Percentiles rank a stretch among this genome's conserved stretches.
Conservation (phyloP, 2,797 vertebrate genomes). For the Pampus argenteus region DNA sequence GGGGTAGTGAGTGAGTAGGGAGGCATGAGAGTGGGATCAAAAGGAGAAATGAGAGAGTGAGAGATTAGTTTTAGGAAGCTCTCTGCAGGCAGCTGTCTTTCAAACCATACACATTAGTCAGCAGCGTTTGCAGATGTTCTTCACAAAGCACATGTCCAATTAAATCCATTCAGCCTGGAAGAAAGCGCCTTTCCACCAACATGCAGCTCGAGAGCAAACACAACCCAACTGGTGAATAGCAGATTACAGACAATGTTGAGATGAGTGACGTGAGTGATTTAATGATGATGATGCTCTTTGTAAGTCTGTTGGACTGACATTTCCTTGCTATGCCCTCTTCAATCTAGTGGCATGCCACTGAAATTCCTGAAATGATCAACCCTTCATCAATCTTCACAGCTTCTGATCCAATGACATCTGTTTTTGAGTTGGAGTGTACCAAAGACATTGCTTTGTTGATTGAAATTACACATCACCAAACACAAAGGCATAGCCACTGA, state of each 20-base stretch:
- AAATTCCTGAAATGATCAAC: constrained; percentile 34
- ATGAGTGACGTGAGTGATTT: constrained; percentile 52
- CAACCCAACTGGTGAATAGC: constrained; percentile 53
- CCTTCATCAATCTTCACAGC: constrained; percentile 10
- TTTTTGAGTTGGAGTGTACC: constrained; percentile 25
- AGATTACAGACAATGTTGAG: constrained; percentile 55
- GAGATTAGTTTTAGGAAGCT: constrained; percentile 62
- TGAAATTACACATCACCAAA: constrained; percentile 32
- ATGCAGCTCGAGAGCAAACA: constrained; percentile 66
- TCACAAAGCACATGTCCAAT: constrained; percentile 67
- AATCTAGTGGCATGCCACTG: neutral
- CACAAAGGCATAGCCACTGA: constrained; percentile 19
- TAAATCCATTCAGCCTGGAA: constrained; percentile 68
- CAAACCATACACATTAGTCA: constrained; percentile 58
- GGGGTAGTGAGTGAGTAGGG: neutral
- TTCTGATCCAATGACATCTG: constrained; percentile 36
- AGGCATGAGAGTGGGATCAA: constrained; percentile 29
- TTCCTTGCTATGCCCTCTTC: constrained; percentile 4
- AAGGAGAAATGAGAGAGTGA: constrained; percentile 22
- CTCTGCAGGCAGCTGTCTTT: constrained; percentile 68
- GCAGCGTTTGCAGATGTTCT: constrained; percentile 66
- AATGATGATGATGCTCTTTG: constrained; percentile 47
- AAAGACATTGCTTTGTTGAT: constrained; percentile 32
- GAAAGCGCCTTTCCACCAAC: constrained; percentile 56
- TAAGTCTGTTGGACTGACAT: constrained; percentile 25